Percentiles rank a stretch among this genome's conserved stretches.
Evolutionary conservation across 92 coral and sea anemone species (phyloP).

Genomic region (Metridium senile): DNA sequence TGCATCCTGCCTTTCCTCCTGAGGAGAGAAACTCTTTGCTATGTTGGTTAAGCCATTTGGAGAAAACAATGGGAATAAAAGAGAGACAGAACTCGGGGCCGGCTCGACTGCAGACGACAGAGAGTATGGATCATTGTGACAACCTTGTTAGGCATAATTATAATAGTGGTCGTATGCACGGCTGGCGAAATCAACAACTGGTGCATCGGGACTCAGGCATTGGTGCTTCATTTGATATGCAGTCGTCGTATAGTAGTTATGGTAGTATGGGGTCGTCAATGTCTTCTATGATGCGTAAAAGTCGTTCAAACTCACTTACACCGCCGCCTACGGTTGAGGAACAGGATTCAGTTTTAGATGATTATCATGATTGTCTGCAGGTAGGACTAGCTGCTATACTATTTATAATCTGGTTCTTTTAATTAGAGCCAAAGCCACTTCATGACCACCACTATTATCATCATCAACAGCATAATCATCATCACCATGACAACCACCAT

Average conservation of each 20-base stretch:
- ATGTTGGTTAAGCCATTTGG: conserved; percentile 90
- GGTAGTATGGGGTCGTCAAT: conserved; percentile 45
- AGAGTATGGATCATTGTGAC: conserved; percentile 55
- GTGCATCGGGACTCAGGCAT: conserved; percentile 93
- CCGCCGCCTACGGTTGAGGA: conserved; percentile 83
- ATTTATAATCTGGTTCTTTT: neutral
- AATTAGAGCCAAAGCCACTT: no score
- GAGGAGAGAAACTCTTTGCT: conserved; percentile 82
- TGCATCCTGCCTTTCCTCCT: conserved; percentile 96
- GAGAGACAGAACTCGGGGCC: conserved; percentile 74
- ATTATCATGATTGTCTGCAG: conserved; percentile 53
- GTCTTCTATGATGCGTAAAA: conserved; percentile 53
- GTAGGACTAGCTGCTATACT: neutral
- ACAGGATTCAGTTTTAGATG: conserved; percentile 80
- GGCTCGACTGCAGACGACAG: conserved; percentile 80
- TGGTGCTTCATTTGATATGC: conserved; percentile 89
- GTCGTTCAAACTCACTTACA: conserved; percentile 81
- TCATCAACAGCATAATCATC: no score
- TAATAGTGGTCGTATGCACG: conserved; percentile 66
- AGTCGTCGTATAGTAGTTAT: conserved; percentile 41
- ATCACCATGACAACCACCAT: no score
- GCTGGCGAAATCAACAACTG: conserved; percentile 90
- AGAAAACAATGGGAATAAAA: conserved; percentile 76
- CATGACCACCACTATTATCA: no score
- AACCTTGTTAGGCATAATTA: conserved; percentile 84